phyloP scores from a whole-genome alignment of 2,888 invertebrate genomes.

The Caenorhabditis auriculariae region DNA sequence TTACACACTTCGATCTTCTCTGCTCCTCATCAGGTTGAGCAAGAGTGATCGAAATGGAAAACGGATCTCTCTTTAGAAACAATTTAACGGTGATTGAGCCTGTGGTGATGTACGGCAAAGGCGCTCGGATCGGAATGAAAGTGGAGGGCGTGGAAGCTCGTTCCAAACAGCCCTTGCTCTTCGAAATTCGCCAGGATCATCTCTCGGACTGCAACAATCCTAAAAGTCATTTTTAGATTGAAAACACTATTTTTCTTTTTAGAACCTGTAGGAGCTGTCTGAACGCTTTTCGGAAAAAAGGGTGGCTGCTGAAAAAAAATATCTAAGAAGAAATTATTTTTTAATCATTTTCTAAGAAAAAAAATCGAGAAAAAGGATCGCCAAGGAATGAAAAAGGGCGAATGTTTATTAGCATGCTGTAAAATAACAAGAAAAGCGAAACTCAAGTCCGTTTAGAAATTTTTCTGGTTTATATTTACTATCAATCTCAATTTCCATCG shows the following conservation, averaged over 20 bases:
- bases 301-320: background rate
- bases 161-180: constrained; percentile 72
- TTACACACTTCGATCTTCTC: constrained; percentile 66
- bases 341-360: too few species aligned
- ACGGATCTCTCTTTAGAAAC: constrained; percentile 71
- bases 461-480: too few species aligned
- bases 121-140: constrained; percentile 82
- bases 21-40: constrained; percentile 67
- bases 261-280: background rate
- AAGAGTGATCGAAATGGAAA: background rate
- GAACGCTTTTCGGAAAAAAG: background rate
- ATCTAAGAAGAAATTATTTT: too few species aligned
- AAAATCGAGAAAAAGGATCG: too few species aligned
- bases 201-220: constrained; percentile 71
- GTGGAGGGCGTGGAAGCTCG: constrained; percentile 48
- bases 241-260: too few species aligned
- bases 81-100: constrained; percentile 89
- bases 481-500: too few species aligned
- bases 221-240: constrained; percentile 66
- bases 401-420: too few species aligned
- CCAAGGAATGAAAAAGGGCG: too few species aligned
- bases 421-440: too few species aligned
- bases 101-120: constrained; percentile 79
- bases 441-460: too few species aligned
- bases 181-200: constrained; percentile 78